Evolutionary conservation across 2,888 invertebrate genomes (phyloP), one percentile per base, ranked within the genome.

Genomic region (Eupithecia exiguata): DNA sequence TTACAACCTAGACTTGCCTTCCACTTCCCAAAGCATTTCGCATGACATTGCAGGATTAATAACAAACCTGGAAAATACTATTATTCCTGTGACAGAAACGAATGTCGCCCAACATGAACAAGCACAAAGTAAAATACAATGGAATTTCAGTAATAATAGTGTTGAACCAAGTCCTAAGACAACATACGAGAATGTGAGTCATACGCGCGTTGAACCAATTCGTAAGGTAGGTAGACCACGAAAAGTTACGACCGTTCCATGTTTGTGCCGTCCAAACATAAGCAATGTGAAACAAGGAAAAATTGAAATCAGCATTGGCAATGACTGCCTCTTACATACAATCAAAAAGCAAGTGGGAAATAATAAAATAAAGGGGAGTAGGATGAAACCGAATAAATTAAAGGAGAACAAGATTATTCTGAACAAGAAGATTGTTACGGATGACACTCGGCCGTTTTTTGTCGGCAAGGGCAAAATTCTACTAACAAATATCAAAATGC

Each of bases 391-490:
- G 18, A 65, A 35, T 10, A 65, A 35, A 36, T 1, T 58, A 1
- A 79, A 82, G 70, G 80, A 83, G 69, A 82, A 78, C 68, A 73
- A 82, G 74, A 73, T 88, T 72, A 81, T 81, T 72, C 69, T 87
- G 62, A 87, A 82, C 69, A 83, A 82, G 61, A 82, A 82, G 77
- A 75, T 83, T 68, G 73, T 84, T 70, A 70, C 81, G 21, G 78
- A 62, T 4, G 38, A 80, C 6, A 76, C 82, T 36, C 83, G 77
- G 77, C 90, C 90, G 9, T 87, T 92, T 84, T 88, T 77, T 78
- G 82, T 93, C 21, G 93, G 92, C 1, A 85, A 87, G 73, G 89
- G 91, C 80, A 90, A 91, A 87, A 90, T 93, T 78, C 84, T 93
- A 72, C 77, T 93, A n/a, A 92, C 91, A n/a, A 88, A 89, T 40